Percentiles rank a stretch among this genome's conserved stretches.
Evolutionary conservation across 2,888 invertebrate genomes (phyloP).

Genomic region (Blastobasis lacticolella): DNA sequence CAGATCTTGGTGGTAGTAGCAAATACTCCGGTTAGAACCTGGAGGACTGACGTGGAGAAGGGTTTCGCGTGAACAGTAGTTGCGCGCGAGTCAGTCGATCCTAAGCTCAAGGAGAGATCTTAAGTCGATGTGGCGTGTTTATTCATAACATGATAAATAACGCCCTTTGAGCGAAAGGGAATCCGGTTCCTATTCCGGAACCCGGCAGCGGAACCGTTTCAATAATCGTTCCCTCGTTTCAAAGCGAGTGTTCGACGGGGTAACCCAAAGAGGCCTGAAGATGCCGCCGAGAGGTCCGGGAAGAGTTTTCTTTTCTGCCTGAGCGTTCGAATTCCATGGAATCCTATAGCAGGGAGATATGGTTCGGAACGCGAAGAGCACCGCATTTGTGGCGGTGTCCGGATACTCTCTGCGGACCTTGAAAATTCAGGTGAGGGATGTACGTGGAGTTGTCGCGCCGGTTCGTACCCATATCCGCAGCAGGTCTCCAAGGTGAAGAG

Average conservation of each 20-base stretch:
- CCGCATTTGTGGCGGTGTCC: slow-evolving; percentile 34
- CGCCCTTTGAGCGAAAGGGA: too few relatives aligned
- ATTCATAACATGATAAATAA: too few relatives aligned
- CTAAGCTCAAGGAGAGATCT: slow-evolving; percentile 39
- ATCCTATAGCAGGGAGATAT: slow-evolving; percentile 69
- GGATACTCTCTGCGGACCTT: slow-evolving; percentile 43
- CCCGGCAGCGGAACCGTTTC: too few relatives aligned
- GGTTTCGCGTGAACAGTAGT: slow-evolving; percentile 66
- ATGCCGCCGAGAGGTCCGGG: slow-evolving; percentile 20
- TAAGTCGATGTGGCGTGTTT: too few relatives aligned
- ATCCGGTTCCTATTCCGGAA: too few relatives aligned
- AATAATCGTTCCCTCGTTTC: too few relatives aligned
- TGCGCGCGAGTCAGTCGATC: slow-evolving; percentile 74
- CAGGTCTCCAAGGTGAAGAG: slow-evolving; percentile 84
- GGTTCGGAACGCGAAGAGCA: slow-evolving; percentile 58
- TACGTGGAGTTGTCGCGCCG: slow-evolving; percentile 43
- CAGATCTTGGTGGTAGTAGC: slow-evolving; percentile 82
- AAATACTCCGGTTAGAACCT: slow-evolving; percentile 79
- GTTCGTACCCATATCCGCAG: slow-evolving; percentile 82
- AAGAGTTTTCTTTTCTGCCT: slow-evolving; percentile 61
- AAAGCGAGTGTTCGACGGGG: too few relatives aligned
- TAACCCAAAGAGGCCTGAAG: too few relatives aligned
- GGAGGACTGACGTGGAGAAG: slow-evolving; percentile 76
- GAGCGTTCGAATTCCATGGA: slow-evolving; percentile 63
- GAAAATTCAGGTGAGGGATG: slow-evolving; percentile 45